Evolutionary conservation across 2,797 vertebrate species (phyloP), one percentile per base, ranked within the genome.

Genomic region (Myotis vivesi): DNA sequence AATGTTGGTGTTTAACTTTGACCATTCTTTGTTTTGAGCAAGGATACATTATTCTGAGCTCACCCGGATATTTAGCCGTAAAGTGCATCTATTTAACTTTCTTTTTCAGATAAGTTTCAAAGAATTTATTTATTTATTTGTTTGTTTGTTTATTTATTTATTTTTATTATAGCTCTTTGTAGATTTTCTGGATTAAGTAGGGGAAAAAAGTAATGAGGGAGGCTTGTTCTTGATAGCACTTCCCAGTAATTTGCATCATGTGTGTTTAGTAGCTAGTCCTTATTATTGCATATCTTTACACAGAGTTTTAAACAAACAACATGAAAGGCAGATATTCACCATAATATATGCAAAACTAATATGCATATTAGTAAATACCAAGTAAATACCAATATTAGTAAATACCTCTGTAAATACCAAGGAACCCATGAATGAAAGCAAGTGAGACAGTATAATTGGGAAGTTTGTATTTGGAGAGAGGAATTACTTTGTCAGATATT

Each of bases 21-120:
- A 86, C 17, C 2, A 4, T 79, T 87, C 44, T 95, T 89, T 91
- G 17, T 95, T 85, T 92, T 94, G 69, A 92, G 25, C 44, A 87
- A 77, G 38, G 51, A 49, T 59, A 8, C 72, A n/a, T 87, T 87
- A 64, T 91, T 83, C 36, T 75, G 51, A 86, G 55, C 15, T 83
- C 20, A 86, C 28, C 10, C 19, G 12, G 33, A 93, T 86, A 91
- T 79, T 80, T 76, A 83, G 20, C 19, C 20, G 66, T 92, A 22
- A 69, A 92, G 49, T 88, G 9, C 10, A 82, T 62, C 49, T 82
- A 8, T 49, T 93, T 89, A 59, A 41, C 44, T 95, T 87, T 79
- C 16, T 80, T 88, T 77, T 10, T 66, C n/a, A 68, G 23, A 41
- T 69, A 89, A 57, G 30, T 49, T 82, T 46, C 55, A 46, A n/a